Evolutionary conservation across 2,888 invertebrate species (phyloP).

Genomic region (Pteria penguin): DNA sequence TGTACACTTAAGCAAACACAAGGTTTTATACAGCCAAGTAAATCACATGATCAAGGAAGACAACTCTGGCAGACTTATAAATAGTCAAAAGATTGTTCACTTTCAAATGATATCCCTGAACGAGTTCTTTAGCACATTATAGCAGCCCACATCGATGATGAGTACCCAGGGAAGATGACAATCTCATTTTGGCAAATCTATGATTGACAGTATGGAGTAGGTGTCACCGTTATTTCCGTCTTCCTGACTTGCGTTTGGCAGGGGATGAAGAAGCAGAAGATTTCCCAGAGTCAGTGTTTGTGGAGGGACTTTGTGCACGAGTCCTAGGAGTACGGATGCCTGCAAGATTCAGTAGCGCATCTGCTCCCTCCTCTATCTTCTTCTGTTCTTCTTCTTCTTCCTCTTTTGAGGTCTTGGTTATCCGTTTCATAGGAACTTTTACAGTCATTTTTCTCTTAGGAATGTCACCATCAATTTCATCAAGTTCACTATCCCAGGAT

Average conservation of each 20-base stretch:
- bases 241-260: neutral
- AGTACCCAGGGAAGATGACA: too few relatives aligned
- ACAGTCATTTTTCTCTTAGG: neutral
- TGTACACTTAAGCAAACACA: neutral
- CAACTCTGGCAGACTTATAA: neutral
- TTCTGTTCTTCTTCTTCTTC: slow-evolving; percentile 80
- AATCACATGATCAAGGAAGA: neutral
- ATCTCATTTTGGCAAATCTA: slow-evolving; percentile 13
- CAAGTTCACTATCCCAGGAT: slow-evolving; percentile 63
- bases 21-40: neutral
- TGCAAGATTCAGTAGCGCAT: slow-evolving; percentile 88
- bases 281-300: slow-evolving; percentile 11
- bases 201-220: neutral
- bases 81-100: too few relatives aligned
- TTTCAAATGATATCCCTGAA: too few relatives aligned
- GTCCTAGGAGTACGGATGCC: slow-evolving; percentile 81
- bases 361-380: slow-evolving; percentile 89
- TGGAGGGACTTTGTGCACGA: neutral
- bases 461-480: slow-evolving; percentile 67
- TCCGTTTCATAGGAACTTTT: slow-evolving; percentile 12
- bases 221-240: neutral
- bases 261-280: slow-evolving; percentile 14
- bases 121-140: too few relatives aligned
- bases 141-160: too few relatives aligned
- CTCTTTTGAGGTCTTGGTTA: slow-evolving; percentile 42